Evolutionary conservation across 2,113 vertebrate genomes (phyloP).

Genomic region (Apeltes quadracus): DNA sequence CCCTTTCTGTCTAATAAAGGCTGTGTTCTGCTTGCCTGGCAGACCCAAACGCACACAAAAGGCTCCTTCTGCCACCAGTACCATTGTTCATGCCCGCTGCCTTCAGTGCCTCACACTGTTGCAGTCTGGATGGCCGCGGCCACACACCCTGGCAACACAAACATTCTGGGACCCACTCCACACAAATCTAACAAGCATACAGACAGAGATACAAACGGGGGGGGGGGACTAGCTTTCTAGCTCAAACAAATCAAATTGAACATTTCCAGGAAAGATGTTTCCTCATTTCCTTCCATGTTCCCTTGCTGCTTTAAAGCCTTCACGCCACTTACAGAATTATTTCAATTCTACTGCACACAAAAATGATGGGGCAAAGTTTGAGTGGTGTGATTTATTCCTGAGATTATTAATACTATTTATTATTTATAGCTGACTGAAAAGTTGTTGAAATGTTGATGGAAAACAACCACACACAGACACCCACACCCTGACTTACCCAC

Average conservation of each 20-base stretch:
- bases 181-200: slow-evolving; percentile 54
- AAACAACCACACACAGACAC: background rate
- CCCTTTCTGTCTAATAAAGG: slow-evolving; percentile 56
- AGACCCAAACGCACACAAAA: slow-evolving; percentile 70
- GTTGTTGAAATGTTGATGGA: background rate
- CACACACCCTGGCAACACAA: slow-evolving; percentile 53
- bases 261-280: background rate
- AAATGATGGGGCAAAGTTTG: background rate
- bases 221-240: background rate
- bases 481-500: slow-evolving; percentile 86
- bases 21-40: slow-evolving; percentile 59
- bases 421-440: slow-evolving; percentile 10
- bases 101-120: slow-evolving; percentile 62
- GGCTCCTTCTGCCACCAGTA: slow-evolving; percentile 66
- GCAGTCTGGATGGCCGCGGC: slow-evolving; percentile 55
- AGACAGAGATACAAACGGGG: slow-evolving; percentile 46
- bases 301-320: background rate
- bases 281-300: background rate
- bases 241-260: background rate
- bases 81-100: slow-evolving; percentile 67
- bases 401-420: background rate
- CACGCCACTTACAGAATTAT: background rate
- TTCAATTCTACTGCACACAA: background rate
- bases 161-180: slow-evolving; percentile 64
- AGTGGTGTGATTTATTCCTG: slow-evolving; percentile 2